These are phyloP conservation scores for Sebastes trivittatus DNA, from an alignment of 2,797 vertebrate genomes.

Conservation along the genomic window DNA sequence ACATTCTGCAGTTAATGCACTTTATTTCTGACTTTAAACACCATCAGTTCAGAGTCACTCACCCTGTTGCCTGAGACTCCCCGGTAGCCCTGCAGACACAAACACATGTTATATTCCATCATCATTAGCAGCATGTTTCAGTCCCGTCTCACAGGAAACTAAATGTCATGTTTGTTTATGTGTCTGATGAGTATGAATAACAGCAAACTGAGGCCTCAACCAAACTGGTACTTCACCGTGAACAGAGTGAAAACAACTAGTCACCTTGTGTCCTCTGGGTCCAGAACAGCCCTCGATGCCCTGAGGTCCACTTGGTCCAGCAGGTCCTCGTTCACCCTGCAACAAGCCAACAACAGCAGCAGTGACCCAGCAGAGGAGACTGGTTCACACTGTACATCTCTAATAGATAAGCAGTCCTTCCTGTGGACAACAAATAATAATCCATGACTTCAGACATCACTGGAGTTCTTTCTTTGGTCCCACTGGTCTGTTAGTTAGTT, in stretches of 20 bases:
- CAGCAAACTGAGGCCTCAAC: no score
- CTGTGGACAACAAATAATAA: no score
- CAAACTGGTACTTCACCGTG: no score
- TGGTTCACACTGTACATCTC: neutral
- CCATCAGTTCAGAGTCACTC: neutral
- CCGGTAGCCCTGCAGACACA: neutral
- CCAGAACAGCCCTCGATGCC: constrained; percentile 87
- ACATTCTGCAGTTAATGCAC: neutral
- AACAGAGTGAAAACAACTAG: no score
- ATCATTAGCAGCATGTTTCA: no score
- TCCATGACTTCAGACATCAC: no score
- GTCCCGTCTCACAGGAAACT: no score
- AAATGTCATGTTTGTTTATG: no score
- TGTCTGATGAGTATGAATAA: neutral
- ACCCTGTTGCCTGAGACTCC: neutral
- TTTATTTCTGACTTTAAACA: neutral
- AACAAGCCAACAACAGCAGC: neutral
- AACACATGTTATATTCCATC: neutral
- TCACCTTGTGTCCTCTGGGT: constrained; percentile 79
- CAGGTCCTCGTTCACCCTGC: constrained; percentile 86
- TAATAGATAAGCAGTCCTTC: no score
- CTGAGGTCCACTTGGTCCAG: constrained; percentile 81
- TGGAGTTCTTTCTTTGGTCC: no score
- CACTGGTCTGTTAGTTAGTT: no score
- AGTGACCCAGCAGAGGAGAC: neutral